Percentiles rank a stretch among this genome's conserved stretches.
Evolutionary conservation across 2,888 invertebrate species (phyloP).

Genomic region (Hypena proboscidalis): DNA sequence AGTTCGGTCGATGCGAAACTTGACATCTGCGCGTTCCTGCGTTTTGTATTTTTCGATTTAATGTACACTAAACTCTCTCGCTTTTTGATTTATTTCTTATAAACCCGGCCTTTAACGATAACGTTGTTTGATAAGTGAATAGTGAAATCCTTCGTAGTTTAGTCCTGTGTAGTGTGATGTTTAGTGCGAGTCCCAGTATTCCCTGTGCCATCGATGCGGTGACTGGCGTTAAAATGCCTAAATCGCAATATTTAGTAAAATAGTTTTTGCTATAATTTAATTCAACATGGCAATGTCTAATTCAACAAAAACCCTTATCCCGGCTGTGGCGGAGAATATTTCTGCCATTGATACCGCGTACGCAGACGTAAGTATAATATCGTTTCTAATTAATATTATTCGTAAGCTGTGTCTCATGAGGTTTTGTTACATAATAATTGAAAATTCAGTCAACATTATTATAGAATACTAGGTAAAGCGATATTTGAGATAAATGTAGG

Average conservation of each 20-base stretch:
- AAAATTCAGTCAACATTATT: neutral
- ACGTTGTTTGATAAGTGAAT: slow-evolving; percentile 18
- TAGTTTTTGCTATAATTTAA: slow-evolving; percentile 43
- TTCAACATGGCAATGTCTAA: slow-evolving; percentile 59
- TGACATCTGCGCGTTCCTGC: slow-evolving; percentile 84
- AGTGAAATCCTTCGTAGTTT: slow-evolving; percentile 27
- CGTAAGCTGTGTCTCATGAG: too few relatives aligned
- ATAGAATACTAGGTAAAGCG: slow-evolving; percentile 4
- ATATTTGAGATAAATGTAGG: slow-evolving; percentile 33
- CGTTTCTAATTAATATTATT: neutral
- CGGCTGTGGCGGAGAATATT: slow-evolving; percentile 62
- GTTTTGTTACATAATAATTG: slow-evolving; percentile 6
- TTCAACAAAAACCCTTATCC: slow-evolving; percentile 53
- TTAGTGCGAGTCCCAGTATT: slow-evolving; percentile 54
- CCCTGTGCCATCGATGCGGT: slow-evolving; percentile 50
- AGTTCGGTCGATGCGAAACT: slow-evolving; percentile 85
- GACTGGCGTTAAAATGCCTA: slow-evolving; percentile 53
- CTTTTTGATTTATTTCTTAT: slow-evolving; percentile 57
- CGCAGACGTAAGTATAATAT: slow-evolving; percentile 66
- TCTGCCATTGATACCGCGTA: slow-evolving; percentile 67
- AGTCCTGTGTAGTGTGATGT: slow-evolving; percentile 57
- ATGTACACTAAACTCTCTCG: slow-evolving; percentile 62
- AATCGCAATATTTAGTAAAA: slow-evolving; percentile 50
- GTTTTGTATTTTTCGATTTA: slow-evolving; percentile 77
- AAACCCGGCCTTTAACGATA: slow-evolving; percentile 23